phyloP scores from a whole-genome alignment of 1,140 invertebrate genomes.

The Lordiphosa clarofinis region DNA sequence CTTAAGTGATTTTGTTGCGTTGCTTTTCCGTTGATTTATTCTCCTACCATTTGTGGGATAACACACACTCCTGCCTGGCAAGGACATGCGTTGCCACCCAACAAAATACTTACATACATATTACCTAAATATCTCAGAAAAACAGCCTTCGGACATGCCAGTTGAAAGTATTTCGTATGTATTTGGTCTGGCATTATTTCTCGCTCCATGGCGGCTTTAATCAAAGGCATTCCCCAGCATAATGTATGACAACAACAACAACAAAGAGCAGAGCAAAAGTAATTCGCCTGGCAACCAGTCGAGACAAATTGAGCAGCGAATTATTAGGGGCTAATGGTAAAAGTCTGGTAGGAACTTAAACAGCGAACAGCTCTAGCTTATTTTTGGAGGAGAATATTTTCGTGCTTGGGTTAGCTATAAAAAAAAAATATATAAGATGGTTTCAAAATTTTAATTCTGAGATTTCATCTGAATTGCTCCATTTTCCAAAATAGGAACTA shows the following conservation, averaged over 20 bases:
- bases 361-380: not conserved
- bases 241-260: conserved; percentile 7
- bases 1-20: conserved; percentile 62
- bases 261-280: not conserved
- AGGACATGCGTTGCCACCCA: conserved; percentile 31
- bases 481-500: no score
- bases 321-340: conserved; percentile 1
- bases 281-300: conserved; percentile 1
- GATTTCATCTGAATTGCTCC: no score
- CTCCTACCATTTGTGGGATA: conserved; percentile 15
- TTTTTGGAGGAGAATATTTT: no score
- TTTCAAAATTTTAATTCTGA: no score
- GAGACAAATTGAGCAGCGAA: conserved; percentile 5
- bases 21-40: conserved; percentile 50
- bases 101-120: conserved; percentile 45
- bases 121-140: conserved; percentile 12
- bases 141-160: conserved; percentile 42
- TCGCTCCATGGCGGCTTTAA: conserved; percentile 30
- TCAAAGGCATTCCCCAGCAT: conserved; percentile 42
- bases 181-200: conserved; percentile 38
- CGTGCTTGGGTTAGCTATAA: no score
- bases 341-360: no score
- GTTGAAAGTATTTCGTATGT: conserved; percentile 40
- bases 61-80: conserved; percentile 4
- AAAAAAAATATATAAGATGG: no score